Percentiles rank a stretch among this genome's conserved stretches.
Conservation (phyloP, 2,797 vertebrate species). For the Otolemur crassicaudatus region DNA sequence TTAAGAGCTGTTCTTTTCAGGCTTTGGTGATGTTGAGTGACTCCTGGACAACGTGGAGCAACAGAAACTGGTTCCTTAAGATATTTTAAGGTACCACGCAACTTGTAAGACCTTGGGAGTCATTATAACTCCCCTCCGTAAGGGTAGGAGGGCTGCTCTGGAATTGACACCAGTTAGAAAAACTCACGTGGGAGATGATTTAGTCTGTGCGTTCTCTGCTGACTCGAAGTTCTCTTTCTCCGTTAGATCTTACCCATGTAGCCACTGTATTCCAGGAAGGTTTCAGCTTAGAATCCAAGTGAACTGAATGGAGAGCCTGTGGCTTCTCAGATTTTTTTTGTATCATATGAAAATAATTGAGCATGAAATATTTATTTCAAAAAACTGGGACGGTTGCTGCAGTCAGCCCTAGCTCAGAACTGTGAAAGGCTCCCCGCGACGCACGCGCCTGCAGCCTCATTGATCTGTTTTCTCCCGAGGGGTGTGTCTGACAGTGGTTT, state of each 20-base stretch:
- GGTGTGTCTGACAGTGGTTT: conserved; percentile 66
- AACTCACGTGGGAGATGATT: neutral
- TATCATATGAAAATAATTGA: neutral
- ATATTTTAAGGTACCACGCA: neutral
- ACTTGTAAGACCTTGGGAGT: neutral
- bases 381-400: neutral
- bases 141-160: neutral
- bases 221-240: neutral
- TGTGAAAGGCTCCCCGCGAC: neutral
- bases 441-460: neutral
- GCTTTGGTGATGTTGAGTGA: no score
- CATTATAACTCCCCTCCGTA: neutral
- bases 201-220: neutral
- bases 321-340: neutral
- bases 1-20: neutral
- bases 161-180: neutral
- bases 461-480: conserved; percentile 64
- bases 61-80: neutral
- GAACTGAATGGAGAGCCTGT: neutral
- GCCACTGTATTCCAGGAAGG: neutral
- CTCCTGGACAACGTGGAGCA: no score
- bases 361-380: neutral
- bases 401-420: neutral
- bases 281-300: neutral
- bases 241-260: neutral